Percentiles rank a stretch among this genome's conserved stretches.
Conservation (phyloP, 2,888 invertebrate genomes). For the Hyalella azteca region DNA sequence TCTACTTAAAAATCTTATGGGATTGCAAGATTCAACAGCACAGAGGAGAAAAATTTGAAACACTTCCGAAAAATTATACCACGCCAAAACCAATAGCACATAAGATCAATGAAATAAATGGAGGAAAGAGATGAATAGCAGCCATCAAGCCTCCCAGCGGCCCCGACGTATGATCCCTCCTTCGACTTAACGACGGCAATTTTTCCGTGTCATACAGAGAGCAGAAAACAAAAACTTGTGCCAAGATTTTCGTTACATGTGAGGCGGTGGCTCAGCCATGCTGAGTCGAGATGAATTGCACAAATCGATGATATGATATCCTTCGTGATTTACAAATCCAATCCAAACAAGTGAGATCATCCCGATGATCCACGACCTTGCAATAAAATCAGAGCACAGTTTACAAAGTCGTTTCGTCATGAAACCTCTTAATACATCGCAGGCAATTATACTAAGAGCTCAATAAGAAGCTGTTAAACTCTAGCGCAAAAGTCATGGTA, state of each 20-base stretch:
- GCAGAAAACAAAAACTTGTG: background rate
- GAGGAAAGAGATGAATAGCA: background rate
- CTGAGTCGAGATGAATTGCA: background rate
- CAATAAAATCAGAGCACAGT: background rate
- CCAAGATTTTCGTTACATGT: too few species aligned
- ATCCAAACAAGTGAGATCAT: slow-evolving; percentile 5
- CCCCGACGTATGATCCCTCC: background rate
- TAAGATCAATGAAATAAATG: too few species aligned
- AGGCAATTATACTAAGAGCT: too few species aligned
- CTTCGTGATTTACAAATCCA: slow-evolving; percentile 5
- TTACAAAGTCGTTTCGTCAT: too few species aligned
- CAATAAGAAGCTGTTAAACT: too few species aligned
- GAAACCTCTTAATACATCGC: too few species aligned
- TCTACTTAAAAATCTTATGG: too few species aligned
- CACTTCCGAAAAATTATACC: too few species aligned
- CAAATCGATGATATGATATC: background rate
- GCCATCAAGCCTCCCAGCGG: background rate
- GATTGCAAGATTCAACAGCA: too few species aligned
- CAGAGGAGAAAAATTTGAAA: background rate
- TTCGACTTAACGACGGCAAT: background rate
- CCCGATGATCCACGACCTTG: background rate
- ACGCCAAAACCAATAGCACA: too few species aligned
- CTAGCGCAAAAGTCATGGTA: too few species aligned
- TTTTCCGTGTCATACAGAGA: background rate
- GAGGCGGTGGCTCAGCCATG: slow-evolving; percentile 3